Evolutionary conservation across 2,113 vertebrate species (phyloP).

Genomic region (Hipposideros armiger): DNA sequence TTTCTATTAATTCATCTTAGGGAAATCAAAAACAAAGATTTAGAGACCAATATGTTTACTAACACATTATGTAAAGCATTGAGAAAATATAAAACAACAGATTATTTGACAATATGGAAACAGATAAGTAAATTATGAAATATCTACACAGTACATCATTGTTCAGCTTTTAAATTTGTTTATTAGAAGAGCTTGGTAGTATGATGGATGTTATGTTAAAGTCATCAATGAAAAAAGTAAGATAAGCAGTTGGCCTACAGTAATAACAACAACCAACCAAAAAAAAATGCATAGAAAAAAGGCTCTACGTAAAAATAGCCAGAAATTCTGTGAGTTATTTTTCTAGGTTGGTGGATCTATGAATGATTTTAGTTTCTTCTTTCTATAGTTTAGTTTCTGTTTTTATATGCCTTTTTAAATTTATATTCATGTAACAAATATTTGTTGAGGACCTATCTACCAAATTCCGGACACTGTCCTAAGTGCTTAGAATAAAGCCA

Average conservation of each 20-base stretch:
- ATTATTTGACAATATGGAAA: background rate
- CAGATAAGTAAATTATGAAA: background rate
- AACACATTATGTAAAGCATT: background rate
- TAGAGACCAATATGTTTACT: background rate
- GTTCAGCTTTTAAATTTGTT: background rate
- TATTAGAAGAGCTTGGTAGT: background rate
- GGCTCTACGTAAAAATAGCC: background rate
- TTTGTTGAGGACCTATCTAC: background rate
- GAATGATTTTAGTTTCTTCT: slow-evolving; percentile 25
- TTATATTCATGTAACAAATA: background rate
- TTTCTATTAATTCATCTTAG: background rate
- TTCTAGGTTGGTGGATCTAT: background rate
- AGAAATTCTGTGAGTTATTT: background rate
- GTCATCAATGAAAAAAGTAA: background rate
- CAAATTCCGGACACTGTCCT: background rate
- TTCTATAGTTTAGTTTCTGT: background rate
- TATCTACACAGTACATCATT: background rate
- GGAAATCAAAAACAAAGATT: background rate
- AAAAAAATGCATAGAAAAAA: background rate
- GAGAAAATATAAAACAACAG: background rate
- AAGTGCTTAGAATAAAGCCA: background rate
- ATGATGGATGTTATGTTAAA: background rate
- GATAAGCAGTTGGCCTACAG: background rate
- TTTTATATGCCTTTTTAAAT: slow-evolving; percentile 32
- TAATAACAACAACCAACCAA: background rate